Conservation (phyloP, 2,113 vertebrate species). For the Paradoxurus hermaphroditus region DNA sequence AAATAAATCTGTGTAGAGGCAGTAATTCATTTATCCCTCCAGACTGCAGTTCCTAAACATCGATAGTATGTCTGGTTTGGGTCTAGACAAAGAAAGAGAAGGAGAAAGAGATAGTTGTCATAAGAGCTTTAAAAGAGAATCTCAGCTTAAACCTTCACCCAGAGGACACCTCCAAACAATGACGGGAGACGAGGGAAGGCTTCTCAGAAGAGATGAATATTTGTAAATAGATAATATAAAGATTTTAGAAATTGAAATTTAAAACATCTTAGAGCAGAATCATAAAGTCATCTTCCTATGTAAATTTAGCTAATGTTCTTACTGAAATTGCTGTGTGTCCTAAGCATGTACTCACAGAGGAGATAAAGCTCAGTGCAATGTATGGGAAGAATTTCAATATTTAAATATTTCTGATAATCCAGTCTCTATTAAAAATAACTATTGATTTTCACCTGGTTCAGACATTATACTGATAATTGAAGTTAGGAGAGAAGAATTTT, state of each 20-base stretch:
- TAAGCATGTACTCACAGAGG: not conserved
- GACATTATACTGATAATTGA: not conserved
- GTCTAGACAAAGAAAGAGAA: not conserved
- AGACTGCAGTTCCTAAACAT: not conserved
- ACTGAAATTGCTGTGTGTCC: not conserved
- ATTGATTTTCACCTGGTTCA: not conserved
- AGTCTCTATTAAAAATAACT: not conserved
- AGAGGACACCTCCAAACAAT: not conserved
- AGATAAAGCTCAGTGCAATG: not conserved
- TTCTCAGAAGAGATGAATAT: not conserved
- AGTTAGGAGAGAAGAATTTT: not conserved
- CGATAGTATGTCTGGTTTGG: not conserved
- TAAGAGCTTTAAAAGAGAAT: not conserved
- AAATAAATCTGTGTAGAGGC: not conserved
- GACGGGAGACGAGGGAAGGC: rapidly evolving
- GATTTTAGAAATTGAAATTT: not conserved
- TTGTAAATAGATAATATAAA: not conserved
- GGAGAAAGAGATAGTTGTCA: not conserved
- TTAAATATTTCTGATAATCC: not conserved
- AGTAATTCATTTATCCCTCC: not conserved
- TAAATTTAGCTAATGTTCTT: not conserved
- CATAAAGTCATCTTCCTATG: not conserved
- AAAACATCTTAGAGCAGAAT: not conserved
- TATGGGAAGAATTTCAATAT: not conserved
- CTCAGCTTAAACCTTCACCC: not conserved